Conservation (phyloP, 2,113 vertebrate species). For the Marmota flaviventris region DNA sequence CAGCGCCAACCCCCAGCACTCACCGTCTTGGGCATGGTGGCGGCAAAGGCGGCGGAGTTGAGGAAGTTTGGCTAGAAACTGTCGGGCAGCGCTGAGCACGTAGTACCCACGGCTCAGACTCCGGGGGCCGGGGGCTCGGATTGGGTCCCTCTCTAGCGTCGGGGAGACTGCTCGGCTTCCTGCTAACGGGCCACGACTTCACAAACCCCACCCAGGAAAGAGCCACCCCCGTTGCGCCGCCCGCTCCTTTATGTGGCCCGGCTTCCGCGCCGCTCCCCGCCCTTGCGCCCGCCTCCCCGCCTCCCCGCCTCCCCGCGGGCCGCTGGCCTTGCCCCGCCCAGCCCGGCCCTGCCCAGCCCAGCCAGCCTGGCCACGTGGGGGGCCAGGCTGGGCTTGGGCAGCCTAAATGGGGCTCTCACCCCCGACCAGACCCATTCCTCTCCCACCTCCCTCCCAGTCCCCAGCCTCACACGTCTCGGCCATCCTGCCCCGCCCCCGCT, state of each 20-base stretch:
- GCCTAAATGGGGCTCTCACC: background rate
- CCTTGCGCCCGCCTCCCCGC: constrained; percentile 67
- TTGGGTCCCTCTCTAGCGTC: constrained; percentile 42
- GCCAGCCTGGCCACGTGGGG: background rate
- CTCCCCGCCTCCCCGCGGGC: background rate
- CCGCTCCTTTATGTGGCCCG: constrained; percentile 70
- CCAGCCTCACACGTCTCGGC: background rate
- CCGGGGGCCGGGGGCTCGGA: background rate
- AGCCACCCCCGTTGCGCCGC: constrained; percentile 70
- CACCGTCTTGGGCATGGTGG: constrained; percentile 85
- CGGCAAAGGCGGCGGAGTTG: constrained; percentile 65
- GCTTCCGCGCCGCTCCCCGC: constrained; percentile 75
- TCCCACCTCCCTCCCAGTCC: background rate
- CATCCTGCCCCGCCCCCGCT: constrained; percentile 35
- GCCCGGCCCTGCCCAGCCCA: background rate
- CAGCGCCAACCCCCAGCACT: constrained; percentile 59
- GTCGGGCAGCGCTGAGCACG: constrained; percentile 51
- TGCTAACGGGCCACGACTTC: constrained; percentile 85
- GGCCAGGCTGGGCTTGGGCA: background rate
- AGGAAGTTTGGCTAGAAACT: constrained; percentile 72
- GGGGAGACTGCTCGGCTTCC: constrained; percentile 73
- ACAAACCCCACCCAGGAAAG: constrained; percentile 93
- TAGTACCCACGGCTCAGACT: constrained; percentile 13
- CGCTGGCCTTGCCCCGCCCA: constrained; percentile 67
- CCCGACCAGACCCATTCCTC: background rate